Evolutionary conservation across 64 coral and sea anemone genomes (phyloP).

Genomic region (Platygyra sinensis): DNA sequence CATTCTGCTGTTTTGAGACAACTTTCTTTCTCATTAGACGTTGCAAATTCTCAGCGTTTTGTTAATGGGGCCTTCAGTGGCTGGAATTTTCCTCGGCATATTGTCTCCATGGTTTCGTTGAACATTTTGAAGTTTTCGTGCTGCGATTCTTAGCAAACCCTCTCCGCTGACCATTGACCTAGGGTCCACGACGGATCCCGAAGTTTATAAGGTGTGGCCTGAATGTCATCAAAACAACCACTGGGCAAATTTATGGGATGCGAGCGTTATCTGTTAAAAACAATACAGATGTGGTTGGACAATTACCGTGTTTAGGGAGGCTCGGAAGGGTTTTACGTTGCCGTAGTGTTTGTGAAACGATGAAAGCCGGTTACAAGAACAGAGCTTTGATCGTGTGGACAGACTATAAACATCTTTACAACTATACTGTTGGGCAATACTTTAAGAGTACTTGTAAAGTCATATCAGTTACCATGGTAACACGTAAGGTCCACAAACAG

Average conservation of each 20-base stretch:
- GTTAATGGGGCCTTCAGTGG: background rate
- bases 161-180: conserved; percentile 18
- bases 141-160: conserved; percentile 9
- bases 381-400: conserved; percentile 6
- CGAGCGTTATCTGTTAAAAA: conserved; percentile 27
- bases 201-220: conserved; percentile 8
- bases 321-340: conserved; percentile 7
- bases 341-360: conserved; percentile 12
- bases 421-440: conserved; percentile 27
- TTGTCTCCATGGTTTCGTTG: conserved; percentile 4
- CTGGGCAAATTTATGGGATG: conserved; percentile 13
- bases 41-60: conserved; percentile 14
- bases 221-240: conserved; percentile 19
- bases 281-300: conserved; percentile 29
- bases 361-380: background rate
- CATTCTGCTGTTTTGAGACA: conserved; percentile 7
- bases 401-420: conserved; percentile 20
- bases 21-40: background rate
- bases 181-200: conserved; percentile 11
- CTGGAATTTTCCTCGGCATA: conserved; percentile 8
- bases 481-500: conserved; percentile 20
- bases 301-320: background rate
- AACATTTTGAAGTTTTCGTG: conserved; percentile 17
- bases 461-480: conserved; percentile 9
- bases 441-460: conserved; percentile 18